Conservation (phyloP, 2,888 invertebrate genomes). For the Microplitis manilae region DNA sequence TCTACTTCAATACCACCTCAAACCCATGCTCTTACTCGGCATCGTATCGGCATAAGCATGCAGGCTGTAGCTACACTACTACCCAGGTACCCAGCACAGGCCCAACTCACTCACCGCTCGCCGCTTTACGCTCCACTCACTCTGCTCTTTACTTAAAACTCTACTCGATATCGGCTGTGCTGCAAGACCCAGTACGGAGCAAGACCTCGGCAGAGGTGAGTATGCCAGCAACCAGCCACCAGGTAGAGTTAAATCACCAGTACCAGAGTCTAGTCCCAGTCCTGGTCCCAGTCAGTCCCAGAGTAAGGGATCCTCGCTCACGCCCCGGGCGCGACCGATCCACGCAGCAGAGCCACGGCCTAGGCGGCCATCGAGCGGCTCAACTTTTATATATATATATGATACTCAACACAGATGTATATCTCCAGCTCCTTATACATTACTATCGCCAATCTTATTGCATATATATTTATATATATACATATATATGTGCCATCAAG, state of each 20-base stretch:
- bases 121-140: slow-evolving; percentile 19
- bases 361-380: slow-evolving; percentile 65
- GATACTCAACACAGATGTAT: slow-evolving; percentile 11
- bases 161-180: slow-evolving; percentile 2
- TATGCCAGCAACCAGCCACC: background rate
- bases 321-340: slow-evolving; percentile 68
- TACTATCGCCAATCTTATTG: background rate
- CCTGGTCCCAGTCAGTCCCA: slow-evolving; percentile 21
- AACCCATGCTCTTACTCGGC: background rate
- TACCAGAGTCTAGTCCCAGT: background rate
- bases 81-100: background rate
- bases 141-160: background rate
- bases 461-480: background rate
- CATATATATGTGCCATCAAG: background rate
- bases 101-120: slow-evolving; percentile 17
- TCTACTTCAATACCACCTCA: slow-evolving; percentile 28
- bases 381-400: slow-evolving; percentile 28
- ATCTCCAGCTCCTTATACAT: slow-evolving; percentile 18
- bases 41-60: slow-evolving; percentile 12
- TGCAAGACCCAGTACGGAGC: too few species aligned
- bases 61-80: too few species aligned
- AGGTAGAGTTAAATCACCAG: background rate
- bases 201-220: background rate
- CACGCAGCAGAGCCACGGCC: slow-evolving; percentile 53
- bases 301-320: slow-evolving; percentile 58